Conservation (phyloP, 2,888 invertebrate genomes). For the Oligia strigilis region DNA sequence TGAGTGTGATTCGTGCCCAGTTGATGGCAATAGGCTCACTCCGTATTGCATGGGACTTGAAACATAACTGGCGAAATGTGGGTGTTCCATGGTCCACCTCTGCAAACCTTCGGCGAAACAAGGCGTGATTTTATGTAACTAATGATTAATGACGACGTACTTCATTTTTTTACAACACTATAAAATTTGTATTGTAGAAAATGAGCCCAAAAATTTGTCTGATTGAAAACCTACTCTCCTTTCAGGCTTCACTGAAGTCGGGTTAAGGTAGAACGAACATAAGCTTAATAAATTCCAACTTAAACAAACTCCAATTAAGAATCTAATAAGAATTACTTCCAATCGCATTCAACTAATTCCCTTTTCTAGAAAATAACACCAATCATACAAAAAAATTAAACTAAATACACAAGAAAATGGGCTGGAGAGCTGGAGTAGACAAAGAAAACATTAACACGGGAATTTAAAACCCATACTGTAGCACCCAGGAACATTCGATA, state of each 20-base stretch:
- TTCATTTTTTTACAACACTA: background rate
- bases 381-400: background rate
- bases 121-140: background rate
- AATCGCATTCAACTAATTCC: too few species aligned
- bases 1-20: background rate
- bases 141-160: background rate
- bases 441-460: background rate
- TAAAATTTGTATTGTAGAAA: background rate
- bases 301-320: too few species aligned
- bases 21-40: background rate
- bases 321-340: background rate
- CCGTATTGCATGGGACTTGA: background rate
- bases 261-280: background rate
- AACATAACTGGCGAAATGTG: background rate
- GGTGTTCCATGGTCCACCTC: background rate
- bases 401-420: background rate
- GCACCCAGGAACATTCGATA: conserved; percentile 1
- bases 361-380: background rate
- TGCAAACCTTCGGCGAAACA: background rate
- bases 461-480: background rate
- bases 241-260: background rate
- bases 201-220: background rate
- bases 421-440: too few species aligned
- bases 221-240: background rate
- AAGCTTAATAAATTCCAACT: background rate